Percentiles rank a stretch among this genome's conserved stretches.
These are phyloP conservation scores for Cybosia mesomella DNA, from an alignment of 2,888 invertebrate genomes.

Conservation along the genomic window DNA sequence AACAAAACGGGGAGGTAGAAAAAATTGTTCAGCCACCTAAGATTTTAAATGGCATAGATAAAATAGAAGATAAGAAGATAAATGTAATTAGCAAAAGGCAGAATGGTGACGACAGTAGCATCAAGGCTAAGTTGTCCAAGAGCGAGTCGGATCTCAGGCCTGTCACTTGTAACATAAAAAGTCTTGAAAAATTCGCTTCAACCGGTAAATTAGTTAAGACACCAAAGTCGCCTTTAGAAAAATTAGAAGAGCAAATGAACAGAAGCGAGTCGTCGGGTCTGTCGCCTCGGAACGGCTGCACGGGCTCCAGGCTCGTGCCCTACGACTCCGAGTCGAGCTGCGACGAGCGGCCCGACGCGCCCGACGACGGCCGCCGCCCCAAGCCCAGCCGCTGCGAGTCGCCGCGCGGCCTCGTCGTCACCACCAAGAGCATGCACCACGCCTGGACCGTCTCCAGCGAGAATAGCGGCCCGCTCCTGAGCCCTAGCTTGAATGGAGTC, in stretches of 20 bases:
- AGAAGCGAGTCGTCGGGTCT: constrained; percentile 66
- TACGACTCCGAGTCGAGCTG: constrained; percentile 88
- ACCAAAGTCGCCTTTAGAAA: constrained; percentile 78
- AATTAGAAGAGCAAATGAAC: constrained; percentile 82
- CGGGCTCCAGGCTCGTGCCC: constrained; percentile 83
- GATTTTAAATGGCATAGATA: constrained; percentile 71
- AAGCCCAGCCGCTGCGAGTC: constrained; percentile 73
- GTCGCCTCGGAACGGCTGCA: constrained; percentile 64
- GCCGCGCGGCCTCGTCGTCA: constrained; percentile 65
- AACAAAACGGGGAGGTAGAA: constrained; percentile 82
- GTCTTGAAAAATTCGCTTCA: constrained; percentile 64
- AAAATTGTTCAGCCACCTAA: constrained; percentile 72
- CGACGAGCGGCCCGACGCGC: constrained; percentile 66
- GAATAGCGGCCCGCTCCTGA: constrained; percentile 74
- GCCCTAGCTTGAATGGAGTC: constrained; percentile 83
- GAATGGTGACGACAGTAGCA: constrained; percentile 63
- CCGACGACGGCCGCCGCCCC: constrained; percentile 59
- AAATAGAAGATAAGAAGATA: constrained; percentile 73
- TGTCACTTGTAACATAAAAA: constrained; percentile 56
- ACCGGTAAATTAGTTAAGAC: constrained; percentile 71
- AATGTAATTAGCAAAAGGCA: constrained; percentile 74
- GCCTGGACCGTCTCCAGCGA: constrained; percentile 82
- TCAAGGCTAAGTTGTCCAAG: constrained; percentile 68
- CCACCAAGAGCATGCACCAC: constrained; percentile 76
- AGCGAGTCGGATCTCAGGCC: constrained; percentile 70